Evolutionary conservation across 1,140 invertebrate genomes (phyloP), one percentile per base, ranked within the genome.

Genomic region (Cydia strobilella): DNA sequence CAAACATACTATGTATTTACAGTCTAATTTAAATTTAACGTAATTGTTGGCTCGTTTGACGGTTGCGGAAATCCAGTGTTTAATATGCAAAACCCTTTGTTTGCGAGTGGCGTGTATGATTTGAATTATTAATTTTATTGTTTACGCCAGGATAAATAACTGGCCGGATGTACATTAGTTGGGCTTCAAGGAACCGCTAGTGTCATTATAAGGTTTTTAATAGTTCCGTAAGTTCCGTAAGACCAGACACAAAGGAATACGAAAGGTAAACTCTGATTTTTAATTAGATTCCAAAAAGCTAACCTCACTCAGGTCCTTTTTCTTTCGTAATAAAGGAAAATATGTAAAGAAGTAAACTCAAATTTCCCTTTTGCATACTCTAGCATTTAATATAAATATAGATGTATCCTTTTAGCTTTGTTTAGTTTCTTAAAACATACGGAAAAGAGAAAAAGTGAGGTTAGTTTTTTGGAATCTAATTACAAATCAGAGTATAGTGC

Each of bases 61-160:
- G 25, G 27, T 42, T 69, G 65, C 65, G 65, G 65, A 69, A 39
- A 18, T 18, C 27, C 65, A 31, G 27, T 18, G 15, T 35, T 69
- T 69, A 69, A 69, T 69, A 69, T 69, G 65, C 65, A 35, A 69
- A 69, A 69, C 65, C 65, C 27, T 69, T 69, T 69, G 65, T 69
- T 39, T 31, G 65, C 65, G 65, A 69, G n/a, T 69, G 23, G 63
- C 51, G 54, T 69, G 65, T 35, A 69, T 69, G 65, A 69, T 69
- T 69, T 69, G 65, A 69, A 69, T 69, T 69, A 69, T 35, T 69
- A 69, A 69, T 69, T 69, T 39, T 69, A 69, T 69, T 59, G 54
- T 59, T 69, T 35, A n/a, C 18, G 31, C 25, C 2, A 18, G 27
- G n/a, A 35, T 35, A 69, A 69, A 69, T 35, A 39, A 18, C 31